These are phyloP conservation scores for Oplegnathus fasciatus DNA, from an alignment of 2,113 vertebrate genomes.

Conservation along the genomic window DNA sequence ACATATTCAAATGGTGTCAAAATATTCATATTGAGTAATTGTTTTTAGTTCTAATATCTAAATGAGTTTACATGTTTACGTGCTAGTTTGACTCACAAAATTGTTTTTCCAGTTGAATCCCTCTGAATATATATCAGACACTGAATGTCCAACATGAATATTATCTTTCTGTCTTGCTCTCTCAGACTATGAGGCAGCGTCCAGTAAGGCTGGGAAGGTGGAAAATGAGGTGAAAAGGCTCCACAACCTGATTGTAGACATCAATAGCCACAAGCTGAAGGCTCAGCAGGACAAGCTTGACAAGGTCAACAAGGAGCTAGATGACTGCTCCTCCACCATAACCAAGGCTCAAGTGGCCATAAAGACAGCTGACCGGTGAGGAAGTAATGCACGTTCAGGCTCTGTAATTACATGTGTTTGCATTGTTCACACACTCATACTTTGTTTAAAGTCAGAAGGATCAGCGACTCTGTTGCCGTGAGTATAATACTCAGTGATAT, in stretches of 20 bases:
- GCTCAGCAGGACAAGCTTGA: slow-evolving; percentile 93
- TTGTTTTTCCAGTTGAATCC: too few species aligned
- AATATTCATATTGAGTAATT: too few species aligned
- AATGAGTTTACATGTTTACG: too few species aligned
- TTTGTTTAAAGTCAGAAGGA: background rate
- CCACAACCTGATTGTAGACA: slow-evolving; percentile 92
- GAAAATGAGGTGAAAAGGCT: slow-evolving; percentile 93
- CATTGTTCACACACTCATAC: background rate
- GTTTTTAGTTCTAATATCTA: too few species aligned
- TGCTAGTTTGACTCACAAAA: too few species aligned
- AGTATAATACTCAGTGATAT: background rate
- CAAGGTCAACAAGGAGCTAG: slow-evolving; percentile 90
- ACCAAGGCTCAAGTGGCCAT: slow-evolving; percentile 95
- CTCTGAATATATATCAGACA: too few species aligned
- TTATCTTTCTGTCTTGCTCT: background rate
- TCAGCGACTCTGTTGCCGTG: background rate
- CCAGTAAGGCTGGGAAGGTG: slow-evolving; percentile 88
- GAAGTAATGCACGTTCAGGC: background rate
- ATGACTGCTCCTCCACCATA: slow-evolving; percentile 89
- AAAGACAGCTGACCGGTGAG: slow-evolving; percentile 92
- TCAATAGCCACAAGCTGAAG: slow-evolving; percentile 92
- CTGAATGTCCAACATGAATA: too few species aligned
- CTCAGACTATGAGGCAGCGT: slow-evolving; percentile 88
- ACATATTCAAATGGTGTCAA: too few species aligned
- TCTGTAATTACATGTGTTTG: background rate